Percentiles rank a stretch among this genome's conserved stretches.
Evolutionary conservation across 2,113 vertebrate genomes (phyloP).

Genomic region (Noturus placidus): DNA sequence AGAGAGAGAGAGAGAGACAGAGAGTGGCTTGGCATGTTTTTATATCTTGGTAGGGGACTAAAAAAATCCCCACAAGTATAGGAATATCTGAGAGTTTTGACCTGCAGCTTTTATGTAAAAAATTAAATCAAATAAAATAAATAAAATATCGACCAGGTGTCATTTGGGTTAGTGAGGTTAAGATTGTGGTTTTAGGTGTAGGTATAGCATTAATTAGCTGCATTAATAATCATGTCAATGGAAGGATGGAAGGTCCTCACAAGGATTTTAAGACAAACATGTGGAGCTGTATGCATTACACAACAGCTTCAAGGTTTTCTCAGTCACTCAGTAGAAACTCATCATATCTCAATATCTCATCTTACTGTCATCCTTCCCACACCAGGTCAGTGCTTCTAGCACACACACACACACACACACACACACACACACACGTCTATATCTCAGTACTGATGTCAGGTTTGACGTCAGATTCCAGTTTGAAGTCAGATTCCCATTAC

Average conservation of each 20-base stretch:
- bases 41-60: background rate
- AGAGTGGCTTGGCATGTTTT: slow-evolving; percentile 3
- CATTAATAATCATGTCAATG: background rate
- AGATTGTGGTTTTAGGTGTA: background rate
- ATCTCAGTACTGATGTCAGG: slow-evolving; percentile 16
- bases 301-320: slow-evolving; percentile 7
- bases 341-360: slow-evolving; percentile 7
- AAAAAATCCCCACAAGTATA: background rate
- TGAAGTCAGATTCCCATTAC: slow-evolving; percentile 38
- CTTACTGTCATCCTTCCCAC: slow-evolving; percentile 24
- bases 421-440: slow-evolving; percentile 3
- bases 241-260: background rate
- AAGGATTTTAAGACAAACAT: background rate
- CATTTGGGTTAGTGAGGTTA: background rate
- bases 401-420: background rate
- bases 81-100: background rate
- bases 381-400: slow-evolving; percentile 22
- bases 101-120: background rate
- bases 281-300: slow-evolving; percentile 12
- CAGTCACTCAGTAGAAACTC: slow-evolving; percentile 1
- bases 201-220: too few relatives aligned
- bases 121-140: too few relatives aligned
- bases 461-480: slow-evolving; percentile 11
- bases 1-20: background rate
- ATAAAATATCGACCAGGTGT: background rate